Evolutionary conservation across 2,888 invertebrate genomes (phyloP).

Genomic region (Dendrolimus pini): DNA sequence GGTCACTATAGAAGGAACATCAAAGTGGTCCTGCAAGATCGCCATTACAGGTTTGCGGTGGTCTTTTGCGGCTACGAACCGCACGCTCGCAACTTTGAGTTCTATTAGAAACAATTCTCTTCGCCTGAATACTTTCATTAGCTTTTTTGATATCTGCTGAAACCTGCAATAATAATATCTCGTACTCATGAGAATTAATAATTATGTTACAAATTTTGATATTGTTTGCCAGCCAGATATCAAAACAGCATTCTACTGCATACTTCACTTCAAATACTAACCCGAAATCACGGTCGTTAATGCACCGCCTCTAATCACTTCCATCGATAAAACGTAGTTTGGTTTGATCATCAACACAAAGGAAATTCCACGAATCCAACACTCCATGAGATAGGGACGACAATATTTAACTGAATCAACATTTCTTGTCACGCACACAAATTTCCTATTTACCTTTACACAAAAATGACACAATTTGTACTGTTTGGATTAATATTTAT

Average conservation of each 20-base stretch:
- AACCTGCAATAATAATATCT: constrained; percentile 8
- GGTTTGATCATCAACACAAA: constrained; percentile 51
- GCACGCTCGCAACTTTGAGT: constrained; percentile 72
- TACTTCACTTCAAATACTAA: constrained; percentile 59
- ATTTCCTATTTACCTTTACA: constrained; percentile 34
- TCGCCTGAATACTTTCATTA: constrained; percentile 64
- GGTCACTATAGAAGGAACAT: constrained; percentile 98
- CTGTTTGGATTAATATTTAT: constrained; percentile 38
- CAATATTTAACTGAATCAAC: constrained; percentile 19
- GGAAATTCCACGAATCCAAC: constrained; percentile 73
- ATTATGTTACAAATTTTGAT: not conserved
- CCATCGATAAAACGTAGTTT: constrained; percentile 57
- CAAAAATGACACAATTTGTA: constrained; percentile 36
- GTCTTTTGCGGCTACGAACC: constrained; percentile 73
- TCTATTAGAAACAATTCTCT: constrained; percentile 69
- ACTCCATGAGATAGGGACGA: constrained; percentile 31
- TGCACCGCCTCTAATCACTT: constrained; percentile 68
- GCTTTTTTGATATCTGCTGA: constrained; percentile 63
- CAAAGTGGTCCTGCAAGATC: constrained; percentile 99
- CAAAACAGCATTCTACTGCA: constrained; percentile 49
- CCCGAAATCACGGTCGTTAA: constrained; percentile 66
- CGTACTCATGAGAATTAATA: not conserved
- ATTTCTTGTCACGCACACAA: constrained; percentile 38
- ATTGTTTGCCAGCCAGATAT: constrained; percentile 40
- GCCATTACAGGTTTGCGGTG: constrained; percentile 96